Base-by-base conservation (phyloP, 2,797 vertebrate genomes). In the Macroramphosus scolopax region DNA sequence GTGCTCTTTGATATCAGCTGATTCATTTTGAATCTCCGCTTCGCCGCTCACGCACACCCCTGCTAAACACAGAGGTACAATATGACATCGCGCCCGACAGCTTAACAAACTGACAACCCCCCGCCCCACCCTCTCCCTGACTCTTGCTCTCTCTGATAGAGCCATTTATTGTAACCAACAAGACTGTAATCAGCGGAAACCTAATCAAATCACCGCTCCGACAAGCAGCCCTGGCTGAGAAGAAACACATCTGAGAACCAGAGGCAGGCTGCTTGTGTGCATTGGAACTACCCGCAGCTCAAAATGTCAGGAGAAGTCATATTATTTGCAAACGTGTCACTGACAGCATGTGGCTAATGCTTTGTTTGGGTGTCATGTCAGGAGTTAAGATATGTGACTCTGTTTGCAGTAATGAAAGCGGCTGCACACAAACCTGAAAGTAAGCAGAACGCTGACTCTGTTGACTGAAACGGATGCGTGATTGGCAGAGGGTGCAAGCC, bases 131-230 rank as follows among this genome's bases (percentile, higher is more conserved):
- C 68, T 51, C 51, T 18, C 14, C 63, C n/a, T n/a, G n/a, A n/a
- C n/a, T n/a, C n/a, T 42, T 47, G 26, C 53, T 51, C 56, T 57
- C 63, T 36, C 49, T 35, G 51, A 68, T 68, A 46, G 64, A 72
- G 68, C 57, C 35, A 48, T 80, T 56, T 68, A 73, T 78, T 57
- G 75, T 82, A 75, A 77, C 75, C 79, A 84, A 80, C 81, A 53
- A 80, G 78, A 64, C 80, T 41, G 72, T 80, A 84, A 86, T 84
- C 80, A 83, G 70, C 17, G 34, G 67, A 58, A 56, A 68, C 62
- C 77, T 81, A 84, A 83, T 85, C 77, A 74, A 83, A 81, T 78
- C 76, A 72, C 62, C 53, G 65, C 78, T 82, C 66, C 57, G 51
- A 80, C 80, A 71, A 73, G 77, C 66, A 66, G 72, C 61, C 45